Evolutionary conservation across 2,888 invertebrate genomes (phyloP).

Genomic region (Cephalotes varians): DNA sequence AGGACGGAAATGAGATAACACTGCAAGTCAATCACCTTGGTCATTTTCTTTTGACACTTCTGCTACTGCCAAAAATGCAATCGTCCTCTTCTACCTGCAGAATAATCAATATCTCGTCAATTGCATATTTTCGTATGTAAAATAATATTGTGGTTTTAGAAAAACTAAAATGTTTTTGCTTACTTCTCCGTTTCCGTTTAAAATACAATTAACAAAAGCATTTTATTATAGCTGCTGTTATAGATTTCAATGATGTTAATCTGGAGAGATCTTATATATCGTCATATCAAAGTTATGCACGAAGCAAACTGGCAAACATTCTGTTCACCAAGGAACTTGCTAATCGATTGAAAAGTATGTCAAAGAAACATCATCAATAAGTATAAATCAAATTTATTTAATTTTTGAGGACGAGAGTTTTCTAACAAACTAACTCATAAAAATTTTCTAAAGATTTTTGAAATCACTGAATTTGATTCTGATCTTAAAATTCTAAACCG

Average conservation of each 20-base stretch:
- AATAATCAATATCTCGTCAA: conserved; percentile 89
- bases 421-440: too few species aligned
- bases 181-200: neutral
- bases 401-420: too few species aligned
- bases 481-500: too few species aligned
- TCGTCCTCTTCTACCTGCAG: conserved; percentile 85
- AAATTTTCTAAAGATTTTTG: too few species aligned
- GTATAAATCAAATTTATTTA: neutral
- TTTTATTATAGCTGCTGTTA: conserved; percentile 85
- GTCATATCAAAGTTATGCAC: conserved; percentile 89
- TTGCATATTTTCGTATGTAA: conserved; percentile 85
- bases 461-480: too few species aligned
- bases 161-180: conserved; percentile 68
- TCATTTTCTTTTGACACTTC: conserved; percentile 88
- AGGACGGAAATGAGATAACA: conserved; percentile 90
- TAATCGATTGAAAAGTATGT: conserved; percentile 87
- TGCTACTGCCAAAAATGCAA: conserved; percentile 88
- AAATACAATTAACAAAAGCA: neutral
- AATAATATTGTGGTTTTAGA: conserved; percentile 47
- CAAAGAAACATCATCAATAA: neutral
- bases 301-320: conserved; percentile 93
- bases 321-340: conserved; percentile 91
- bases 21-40: conserved; percentile 90
- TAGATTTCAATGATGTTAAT: conserved; percentile 91
- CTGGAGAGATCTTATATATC: conserved; percentile 89